Base-by-base conservation (phyloP, 2,888 invertebrate species). In the Hipparchia semele region DNA sequence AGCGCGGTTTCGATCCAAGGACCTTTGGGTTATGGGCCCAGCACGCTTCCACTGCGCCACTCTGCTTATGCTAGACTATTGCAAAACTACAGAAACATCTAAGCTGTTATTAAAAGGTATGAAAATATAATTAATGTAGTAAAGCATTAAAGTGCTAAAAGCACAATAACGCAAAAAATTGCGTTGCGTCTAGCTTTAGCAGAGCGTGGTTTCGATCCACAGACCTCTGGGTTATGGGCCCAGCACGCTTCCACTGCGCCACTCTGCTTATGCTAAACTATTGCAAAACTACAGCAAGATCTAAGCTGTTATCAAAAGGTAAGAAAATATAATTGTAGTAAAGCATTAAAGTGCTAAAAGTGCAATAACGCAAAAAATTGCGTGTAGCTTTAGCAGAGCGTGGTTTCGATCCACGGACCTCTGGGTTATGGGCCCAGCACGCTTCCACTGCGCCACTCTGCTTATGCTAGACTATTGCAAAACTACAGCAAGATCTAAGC, bases 1-100 rank as follows among this genome's bases (percentile, higher is more conserved):
- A 96, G 96, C 96, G 96, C 96, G 96, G 96, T 96, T 96, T 97
- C 96, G 96, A 96, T 96, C 96, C 96, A 97, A 97, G 97, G 97
- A 97, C 96, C 97, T 97, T 97, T 97, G 97, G 97, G 96, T 96
- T 67, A 61, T 71, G 96, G 96, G 96, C 96, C 96, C 96, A 96
- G 96, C 96, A 96, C 96, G 96, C 96, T 96, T 96, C 96, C 96
- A 95, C 96, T 96, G 96, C 96, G 96, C 96, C 96, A 96, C 96
- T 96, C 96, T 96, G 96, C 96, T 96, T 51, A 13, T 59, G 1
- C 13, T 33, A 8, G 9, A 13, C 9, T 13, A 13, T 33, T 13
- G n/a, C 39, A 9, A 66, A 67, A 13, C 9, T 13, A 9, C 33
- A 58, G 23, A 8, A 8, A 23, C 23, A 9, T 23, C 58, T 23